Percentiles rank a stretch among this genome's conserved stretches.
Conservation (phyloP, 2,113 vertebrate genomes). For the Chamaea fasciata region DNA sequence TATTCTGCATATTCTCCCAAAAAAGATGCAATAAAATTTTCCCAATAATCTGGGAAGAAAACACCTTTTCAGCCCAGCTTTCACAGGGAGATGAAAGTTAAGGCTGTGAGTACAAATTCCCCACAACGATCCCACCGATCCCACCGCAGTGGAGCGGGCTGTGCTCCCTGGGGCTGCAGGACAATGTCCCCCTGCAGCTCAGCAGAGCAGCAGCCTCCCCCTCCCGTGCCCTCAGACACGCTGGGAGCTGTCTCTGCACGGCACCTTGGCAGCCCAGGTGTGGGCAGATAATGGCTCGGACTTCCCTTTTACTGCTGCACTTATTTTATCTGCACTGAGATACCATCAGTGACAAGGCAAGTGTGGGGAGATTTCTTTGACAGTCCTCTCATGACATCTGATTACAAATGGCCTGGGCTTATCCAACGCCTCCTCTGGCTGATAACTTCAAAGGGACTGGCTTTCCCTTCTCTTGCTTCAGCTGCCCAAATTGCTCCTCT, state of each 20-base stretch:
- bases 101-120: background rate
- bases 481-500: slow-evolving; percentile 6
- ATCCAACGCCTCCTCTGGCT: slow-evolving; percentile 13
- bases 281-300: background rate
- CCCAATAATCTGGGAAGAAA: background rate
- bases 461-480: background rate
- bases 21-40: background rate
- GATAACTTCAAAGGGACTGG: slow-evolving; percentile 55
- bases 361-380: slow-evolving; percentile 62
- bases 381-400: slow-evolving; percentile 61
- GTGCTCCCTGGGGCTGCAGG: background rate
- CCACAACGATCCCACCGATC: too few species aligned
- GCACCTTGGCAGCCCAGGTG: background rate
- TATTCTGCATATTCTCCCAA: background rate
- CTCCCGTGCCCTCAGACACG: background rate
- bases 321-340: slow-evolving; percentile 49
- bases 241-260: fast-evolving
- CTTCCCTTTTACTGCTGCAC: slow-evolving; percentile 37
- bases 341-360: slow-evolving; percentile 61
- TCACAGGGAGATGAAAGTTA: background rate
- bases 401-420: slow-evolving; percentile 36
- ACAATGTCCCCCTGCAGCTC: background rate
- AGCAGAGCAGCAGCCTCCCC: background rate
- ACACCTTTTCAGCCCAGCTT: background rate
- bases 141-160: fast-evolving